Evolutionary conservation across 2,888 invertebrate species (phyloP), one percentile per base, ranked within the genome.

Genomic region (Cinara cedri): DNA sequence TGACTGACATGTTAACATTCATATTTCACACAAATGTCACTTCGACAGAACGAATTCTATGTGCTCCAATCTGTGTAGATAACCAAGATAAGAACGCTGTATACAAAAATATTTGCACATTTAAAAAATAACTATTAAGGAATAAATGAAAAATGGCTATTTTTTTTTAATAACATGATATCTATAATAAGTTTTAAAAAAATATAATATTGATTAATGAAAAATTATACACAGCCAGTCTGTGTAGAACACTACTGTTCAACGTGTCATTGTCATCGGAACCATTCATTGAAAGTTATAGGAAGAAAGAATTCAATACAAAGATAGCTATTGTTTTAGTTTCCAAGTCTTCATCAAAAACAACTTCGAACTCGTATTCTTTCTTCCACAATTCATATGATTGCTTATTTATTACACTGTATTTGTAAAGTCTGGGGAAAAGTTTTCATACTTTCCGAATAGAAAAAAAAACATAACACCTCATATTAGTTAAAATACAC

Each of bases 371-470:
- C 60, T 57, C 70, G 8, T 89, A 89, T 82, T 91, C 91, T 81
- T 87, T 87, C 83, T 92, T 91, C 96, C 96, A 96, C 81, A 91
- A 89, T 83, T 91, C 88, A 86, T 95, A 94, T 82, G 92, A 91
- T 83, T 95, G 94, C 84, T 91, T 90, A 60, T 92, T 91, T 85
- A 96, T 91, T 82, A 93, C 89, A 84, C 91, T 91, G 85, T 91
- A 90, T 84, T 95, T 94, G 85, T 92, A 92, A 74, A 96, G 87
- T 84, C 89, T 89, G 85, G 91, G 90, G 88, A 94, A 93, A 84
- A 96, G 90, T 83, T 89, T 88, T 84, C 91, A 87, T 82, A 95
- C 88, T 83, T 86, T 83, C 93, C 96, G 96, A 87, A 14, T 89
- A 89, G 65, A 84, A 82, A 34, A 26, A 66, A 82, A 83, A 83